Evolutionary conservation across 1,140 invertebrate genomes (phyloP).

Genomic region (Potamilus streckersoni): DNA sequence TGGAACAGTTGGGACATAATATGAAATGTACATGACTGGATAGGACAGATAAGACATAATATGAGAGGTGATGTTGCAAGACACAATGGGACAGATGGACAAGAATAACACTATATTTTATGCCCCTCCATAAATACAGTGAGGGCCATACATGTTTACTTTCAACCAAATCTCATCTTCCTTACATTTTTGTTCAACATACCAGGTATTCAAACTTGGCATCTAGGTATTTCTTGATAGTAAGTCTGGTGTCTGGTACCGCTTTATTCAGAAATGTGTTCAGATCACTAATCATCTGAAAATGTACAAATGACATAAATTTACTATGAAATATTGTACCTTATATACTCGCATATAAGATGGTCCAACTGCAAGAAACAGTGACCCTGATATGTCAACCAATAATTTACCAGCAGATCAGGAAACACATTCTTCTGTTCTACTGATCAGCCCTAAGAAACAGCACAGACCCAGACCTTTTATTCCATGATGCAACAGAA

Average conservation of each 20-base stretch:
- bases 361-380: too few relatives aligned
- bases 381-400: too few relatives aligned
- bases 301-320: slow-evolving; percentile 13
- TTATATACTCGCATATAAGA: too few relatives aligned
- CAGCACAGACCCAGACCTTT: too few relatives aligned
- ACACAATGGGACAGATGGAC: background rate
- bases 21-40: too few relatives aligned
- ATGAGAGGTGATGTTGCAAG: background rate
- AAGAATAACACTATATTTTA: background rate
- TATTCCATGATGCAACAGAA: too few relatives aligned
- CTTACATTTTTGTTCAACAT: slow-evolving; percentile 36
- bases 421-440: too few relatives aligned
- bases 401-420: too few relatives aligned
- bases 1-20: too few relatives aligned
- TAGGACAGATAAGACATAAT: background rate
- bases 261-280: slow-evolving; percentile 97
- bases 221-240: slow-evolving; percentile 96
- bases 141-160: background rate
- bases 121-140: background rate
- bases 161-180: background rate
- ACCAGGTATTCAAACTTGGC: slow-evolving; percentile 97
- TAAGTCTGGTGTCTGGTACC: slow-evolving; percentile 97
- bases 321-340: too few relatives aligned
- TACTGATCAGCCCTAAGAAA: too few relatives aligned
- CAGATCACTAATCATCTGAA: slow-evolving; percentile 88